phyloP scores from a whole-genome alignment of 2,888 invertebrate species.

The Lycophotia porphyrea region DNA sequence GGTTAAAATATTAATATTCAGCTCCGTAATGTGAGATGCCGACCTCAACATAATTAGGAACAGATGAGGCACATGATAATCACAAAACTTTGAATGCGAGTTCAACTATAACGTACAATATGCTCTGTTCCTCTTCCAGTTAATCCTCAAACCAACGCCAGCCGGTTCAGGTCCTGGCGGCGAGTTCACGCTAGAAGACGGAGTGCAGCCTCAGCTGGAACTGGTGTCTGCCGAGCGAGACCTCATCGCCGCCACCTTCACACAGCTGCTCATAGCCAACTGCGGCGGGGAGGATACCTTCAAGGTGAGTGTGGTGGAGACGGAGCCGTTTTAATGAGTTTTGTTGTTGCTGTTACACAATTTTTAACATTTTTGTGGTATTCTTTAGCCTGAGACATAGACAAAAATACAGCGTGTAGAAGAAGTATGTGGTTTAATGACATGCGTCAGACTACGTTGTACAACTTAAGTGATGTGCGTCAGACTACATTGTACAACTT shows the following conservation, averaged over 20 bases:
- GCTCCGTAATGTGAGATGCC: background rate
- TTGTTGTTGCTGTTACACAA: background rate
- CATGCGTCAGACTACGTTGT: too few relatives aligned
- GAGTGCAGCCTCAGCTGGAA: slow-evolving; percentile 96
- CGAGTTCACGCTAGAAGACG: slow-evolving; percentile 96
- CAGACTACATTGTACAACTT: too few relatives aligned
- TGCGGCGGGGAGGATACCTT: slow-evolving; percentile 99
- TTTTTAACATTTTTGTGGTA: too few relatives aligned
- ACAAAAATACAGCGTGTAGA: too few relatives aligned
- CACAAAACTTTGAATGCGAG: background rate
- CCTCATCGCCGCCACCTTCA: slow-evolving; percentile 97
- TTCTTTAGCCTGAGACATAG: too few relatives aligned
- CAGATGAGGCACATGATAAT: background rate
- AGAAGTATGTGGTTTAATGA: too few relatives aligned
- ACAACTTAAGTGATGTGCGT: too few relatives aligned
- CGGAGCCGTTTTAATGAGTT: background rate
- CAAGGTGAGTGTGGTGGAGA: slow-evolving; percentile 86
- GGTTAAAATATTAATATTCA: background rate
- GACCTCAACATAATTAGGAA: background rate
- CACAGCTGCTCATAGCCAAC: slow-evolving; percentile 97
- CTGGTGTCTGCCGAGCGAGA: slow-evolving; percentile 96
- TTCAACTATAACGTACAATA: background rate
- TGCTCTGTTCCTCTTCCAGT: slow-evolving; percentile 60
- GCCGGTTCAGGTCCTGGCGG: slow-evolving; percentile 85
- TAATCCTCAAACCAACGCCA: slow-evolving; percentile 75